These are phyloP conservation scores for Tetropium fuscum DNA, from an alignment of 2,888 invertebrate genomes.

Conservation along the genomic window DNA sequence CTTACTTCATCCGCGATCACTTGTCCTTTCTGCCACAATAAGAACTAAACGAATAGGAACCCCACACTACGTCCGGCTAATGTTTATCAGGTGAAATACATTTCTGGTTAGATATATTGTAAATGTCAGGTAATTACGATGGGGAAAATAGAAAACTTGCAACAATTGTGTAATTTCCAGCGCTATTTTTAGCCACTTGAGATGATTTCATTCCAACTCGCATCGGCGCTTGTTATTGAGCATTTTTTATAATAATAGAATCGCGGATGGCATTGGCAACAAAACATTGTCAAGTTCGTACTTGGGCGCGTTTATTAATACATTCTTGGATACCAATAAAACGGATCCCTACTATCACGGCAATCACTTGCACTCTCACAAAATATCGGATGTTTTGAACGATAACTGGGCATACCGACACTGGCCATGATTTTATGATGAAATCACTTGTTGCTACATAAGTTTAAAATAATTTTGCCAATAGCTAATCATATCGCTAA, in stretches of 20 bases:
- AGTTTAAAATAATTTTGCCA: not conserved
- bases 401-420: slow-evolving; percentile 1
- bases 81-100: slow-evolving; percentile 10
- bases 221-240: not conserved
- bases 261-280: slow-evolving; percentile 16
- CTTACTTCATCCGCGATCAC: slow-evolving; percentile 45
- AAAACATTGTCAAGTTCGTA: slow-evolving; percentile 24
- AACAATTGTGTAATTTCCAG: slow-evolving; percentile 9
- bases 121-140: too few relatives aligned
- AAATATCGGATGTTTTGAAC: not conserved
- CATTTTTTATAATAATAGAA: slow-evolving; percentile 9
- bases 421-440: not conserved
- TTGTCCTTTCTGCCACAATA: slow-evolving; percentile 29
- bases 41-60: slow-evolving; percentile 13
- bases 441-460: slow-evolving; percentile 17
- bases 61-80: slow-evolving; percentile 1
- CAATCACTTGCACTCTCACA: not conserved
- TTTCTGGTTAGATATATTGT: slow-evolving; percentile 1
- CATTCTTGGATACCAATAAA: not conserved
- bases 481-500: not conserved
- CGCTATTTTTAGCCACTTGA: slow-evolving; percentile 11
- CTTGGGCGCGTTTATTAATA: slow-evolving; percentile 12
- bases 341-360: not conserved
- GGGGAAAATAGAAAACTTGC: slow-evolving; percentile 8
- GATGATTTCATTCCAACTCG: slow-evolving; percentile 10